Evolutionary conservation across 2,888 invertebrate species (phyloP).

Genomic region (Acanthoscelides obtectus): DNA sequence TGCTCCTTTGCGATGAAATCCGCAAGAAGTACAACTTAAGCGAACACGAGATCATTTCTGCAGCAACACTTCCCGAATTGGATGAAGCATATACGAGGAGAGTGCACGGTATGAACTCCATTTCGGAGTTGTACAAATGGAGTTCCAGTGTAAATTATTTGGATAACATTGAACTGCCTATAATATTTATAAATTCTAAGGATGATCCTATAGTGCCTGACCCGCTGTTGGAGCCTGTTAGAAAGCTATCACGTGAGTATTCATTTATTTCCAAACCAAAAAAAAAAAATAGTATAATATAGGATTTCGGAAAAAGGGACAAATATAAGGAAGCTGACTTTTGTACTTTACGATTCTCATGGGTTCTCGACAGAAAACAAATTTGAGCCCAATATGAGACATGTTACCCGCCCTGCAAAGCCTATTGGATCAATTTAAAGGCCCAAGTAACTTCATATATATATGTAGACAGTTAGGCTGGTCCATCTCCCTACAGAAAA

Average conservation of each 20-base stretch:
- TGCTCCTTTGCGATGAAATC: conserved; percentile 69
- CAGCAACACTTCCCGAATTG: conserved; percentile 81
- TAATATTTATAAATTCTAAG: conserved; percentile 85
- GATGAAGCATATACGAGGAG: conserved; percentile 86
- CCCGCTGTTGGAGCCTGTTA: conserved; percentile 66
- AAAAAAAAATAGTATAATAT: too few species aligned
- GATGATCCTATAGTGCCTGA: conserved; percentile 92
- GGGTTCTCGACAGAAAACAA: too few species aligned
- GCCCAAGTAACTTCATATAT: too few species aligned
- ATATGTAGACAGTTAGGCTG: too few species aligned
- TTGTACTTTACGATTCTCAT: too few species aligned
- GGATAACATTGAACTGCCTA: conserved; percentile 73
- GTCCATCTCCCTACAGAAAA: too few species aligned
- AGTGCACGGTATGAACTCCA: conserved; percentile 72
- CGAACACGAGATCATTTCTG: conserved; percentile 77
- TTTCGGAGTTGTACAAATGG: conserved; percentile 78
- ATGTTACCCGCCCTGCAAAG: too few species aligned
- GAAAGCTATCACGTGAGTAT: conserved; percentile 70
- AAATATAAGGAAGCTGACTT: too few species aligned
- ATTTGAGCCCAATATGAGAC: too few species aligned
- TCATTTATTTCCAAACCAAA: not conserved
- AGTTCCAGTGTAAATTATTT: conserved; percentile 80
- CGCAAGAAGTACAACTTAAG: conserved; percentile 64
- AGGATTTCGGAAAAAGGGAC: too few species aligned
- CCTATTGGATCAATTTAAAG: too few species aligned